Evolutionary conservation across 2,797 vertebrate genomes (phyloP).

Genomic region (Thaleichthys pacificus): DNA sequence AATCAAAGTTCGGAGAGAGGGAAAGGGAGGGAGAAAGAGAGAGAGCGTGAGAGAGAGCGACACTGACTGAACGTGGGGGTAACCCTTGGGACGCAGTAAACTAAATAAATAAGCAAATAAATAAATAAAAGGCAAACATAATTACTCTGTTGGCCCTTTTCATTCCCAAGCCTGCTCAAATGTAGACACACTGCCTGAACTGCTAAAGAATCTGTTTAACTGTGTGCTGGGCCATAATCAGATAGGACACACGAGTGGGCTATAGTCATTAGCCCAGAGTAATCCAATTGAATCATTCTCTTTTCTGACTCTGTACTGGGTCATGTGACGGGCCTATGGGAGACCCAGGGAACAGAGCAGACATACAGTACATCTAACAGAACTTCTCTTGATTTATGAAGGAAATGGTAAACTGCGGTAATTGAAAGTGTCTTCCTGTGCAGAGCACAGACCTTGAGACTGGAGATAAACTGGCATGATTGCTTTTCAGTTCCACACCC

Average conservation of each 20-base stretch:
- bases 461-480: slow-evolving; percentile 36
- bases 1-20: slow-evolving; percentile 23
- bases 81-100: slow-evolving; percentile 1
- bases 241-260: background rate
- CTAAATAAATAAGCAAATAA: slow-evolving; percentile 9
- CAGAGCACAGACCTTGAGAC: slow-evolving; percentile 20
- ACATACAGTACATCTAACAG: no score
- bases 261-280: slow-evolving; percentile 32
- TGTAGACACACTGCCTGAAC: background rate
- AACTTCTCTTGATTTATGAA: slow-evolving; percentile 16
- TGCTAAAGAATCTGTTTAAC: background rate
- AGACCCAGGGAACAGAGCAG: background rate
- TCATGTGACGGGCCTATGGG: background rate
- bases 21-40: no score
- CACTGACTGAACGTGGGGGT: background rate
- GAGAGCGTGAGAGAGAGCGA: no score
- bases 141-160: slow-evolving; percentile 10
- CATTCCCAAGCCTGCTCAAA: slow-evolving; percentile 11
- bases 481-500: slow-evolving; percentile 29
- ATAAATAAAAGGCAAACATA: slow-evolving; percentile 5
- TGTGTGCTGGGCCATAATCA: slow-evolving; percentile 5
- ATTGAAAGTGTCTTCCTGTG: slow-evolving; percentile 24
- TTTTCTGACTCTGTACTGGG: slow-evolving; percentile 5
- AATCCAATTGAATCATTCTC: slow-evolving; percentile 43
- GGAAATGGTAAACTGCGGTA: slow-evolving; percentile 16